phyloP scores from a whole-genome alignment of 2,113 vertebrate genomes.

The Ia io region DNA sequence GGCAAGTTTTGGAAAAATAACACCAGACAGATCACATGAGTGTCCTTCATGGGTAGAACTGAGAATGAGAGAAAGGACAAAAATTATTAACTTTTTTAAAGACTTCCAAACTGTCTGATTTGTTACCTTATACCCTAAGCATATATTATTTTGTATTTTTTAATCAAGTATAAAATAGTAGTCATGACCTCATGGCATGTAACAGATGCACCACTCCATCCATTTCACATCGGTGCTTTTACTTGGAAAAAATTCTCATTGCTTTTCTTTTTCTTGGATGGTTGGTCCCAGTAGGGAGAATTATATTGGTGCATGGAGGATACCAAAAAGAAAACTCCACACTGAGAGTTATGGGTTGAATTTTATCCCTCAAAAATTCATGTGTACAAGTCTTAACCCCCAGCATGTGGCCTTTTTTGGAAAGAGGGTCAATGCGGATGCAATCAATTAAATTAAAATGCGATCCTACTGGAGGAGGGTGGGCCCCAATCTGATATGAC shows the following conservation, averaged over 20 bases:
- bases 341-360: background rate
- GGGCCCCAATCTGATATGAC: background rate
- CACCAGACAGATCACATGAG: background rate
- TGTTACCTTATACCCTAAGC: background rate
- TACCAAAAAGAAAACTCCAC: background rate
- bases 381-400: background rate
- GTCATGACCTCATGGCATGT: fast-evolving
- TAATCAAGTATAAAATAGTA: background rate
- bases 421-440: background rate
- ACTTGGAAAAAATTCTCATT: background rate
- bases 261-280: background rate
- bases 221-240: background rate
- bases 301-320: background rate
- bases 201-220: fast-evolving
- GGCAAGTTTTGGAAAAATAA: background rate
- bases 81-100: background rate
- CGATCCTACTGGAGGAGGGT: background rate
- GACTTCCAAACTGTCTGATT: background rate
- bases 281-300: background rate
- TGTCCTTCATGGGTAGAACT: background rate
- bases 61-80: background rate
- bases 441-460: background rate
- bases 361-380: background rate
- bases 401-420: background rate
- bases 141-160: background rate